Conservation (phyloP, 2,797 vertebrate genomes). For the Ptychadena robeensis region DNA sequence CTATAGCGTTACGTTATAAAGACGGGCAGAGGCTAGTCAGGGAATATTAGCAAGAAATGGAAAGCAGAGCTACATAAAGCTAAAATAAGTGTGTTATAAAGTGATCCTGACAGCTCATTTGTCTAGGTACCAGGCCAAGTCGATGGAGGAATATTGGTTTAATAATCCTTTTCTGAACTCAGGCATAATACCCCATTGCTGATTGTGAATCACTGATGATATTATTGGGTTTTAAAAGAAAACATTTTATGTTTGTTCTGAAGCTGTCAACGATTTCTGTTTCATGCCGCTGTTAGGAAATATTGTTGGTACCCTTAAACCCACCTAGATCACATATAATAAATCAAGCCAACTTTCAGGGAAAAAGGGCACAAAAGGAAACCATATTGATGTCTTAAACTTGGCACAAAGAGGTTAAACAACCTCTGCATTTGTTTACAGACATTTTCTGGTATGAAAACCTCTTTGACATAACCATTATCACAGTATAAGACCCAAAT, state of each 20-base stretch:
- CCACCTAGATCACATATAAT: constrained; percentile 17
- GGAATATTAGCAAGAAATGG: neutral
- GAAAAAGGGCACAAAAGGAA: neutral
- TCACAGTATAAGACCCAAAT: neutral
- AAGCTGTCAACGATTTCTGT: constrained; percentile 32
- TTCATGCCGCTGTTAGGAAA: constrained; percentile 30
- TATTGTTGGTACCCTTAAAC: neutral
- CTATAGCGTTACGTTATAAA: neutral
- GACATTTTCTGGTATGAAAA: neutral
- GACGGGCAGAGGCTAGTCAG: neutral
- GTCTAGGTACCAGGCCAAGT: constrained; percentile 49
- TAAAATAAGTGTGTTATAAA: constrained; percentile 51
- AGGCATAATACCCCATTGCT: constrained; percentile 27
- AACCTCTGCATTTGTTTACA: no score
- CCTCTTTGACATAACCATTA: neutral
- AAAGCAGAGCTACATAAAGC: constrained; percentile 14
- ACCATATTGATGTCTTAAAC: neutral
- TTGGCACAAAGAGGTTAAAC: neutral
- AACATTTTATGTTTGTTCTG: constrained; percentile 42
- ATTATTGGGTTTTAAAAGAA: constrained; percentile 46
- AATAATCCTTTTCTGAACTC: constrained; percentile 51
- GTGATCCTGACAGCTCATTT: constrained; percentile 57
- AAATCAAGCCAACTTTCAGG: constrained; percentile 3
- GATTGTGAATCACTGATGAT: constrained; percentile 52
- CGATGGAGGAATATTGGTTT: constrained; percentile 55